Base-by-base conservation (phyloP, 2,888 invertebrate genomes). In the Ceraclea dissimilis region DNA sequence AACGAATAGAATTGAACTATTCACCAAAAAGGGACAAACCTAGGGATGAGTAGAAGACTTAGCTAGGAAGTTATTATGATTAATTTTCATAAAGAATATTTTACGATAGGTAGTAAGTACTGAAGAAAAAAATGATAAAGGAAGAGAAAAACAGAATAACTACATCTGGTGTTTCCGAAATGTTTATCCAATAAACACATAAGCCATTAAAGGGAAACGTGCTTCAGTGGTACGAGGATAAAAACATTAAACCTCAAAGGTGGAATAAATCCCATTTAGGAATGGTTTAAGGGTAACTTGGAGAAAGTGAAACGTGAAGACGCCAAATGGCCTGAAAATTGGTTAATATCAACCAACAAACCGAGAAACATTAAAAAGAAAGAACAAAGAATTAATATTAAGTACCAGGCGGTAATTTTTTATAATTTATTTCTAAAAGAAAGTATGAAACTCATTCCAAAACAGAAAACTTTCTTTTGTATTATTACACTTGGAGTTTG, bases 141-240 rank as follows among this genome's bases (percentile, higher is more conserved):
- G n/a, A n/a, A n/a, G n/a, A n/a, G n/a, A n/a, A 13, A 39, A n/a
- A 39, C 39, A 39, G 13, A 16, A 39, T 39, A 39, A 13, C 6
- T 31, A 11, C 31, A 6, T 31, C 31, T 31, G 6, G 8, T 11
- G 8, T 39, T 13, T 13, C 2, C 39, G n/a, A 39, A 13, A 39
- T 39, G 39, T 39, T 39, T 39, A 39, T 39, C 39, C 39, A 39
- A 39, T 39, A 39, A 39, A 39, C 39, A 39, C 39, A 39, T 39
- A 39, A 39, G 39, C 39, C 39, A 39, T 39, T 39, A 39, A 39
- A 39, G 39, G 39, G 16, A 39, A 39, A 39, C 39, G 39, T 39
- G 39, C 39, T 39, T 5, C 39, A 39, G 2, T 16, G 39, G 39
- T n/a, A 39, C 39, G 39, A 13, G 39, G 39, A 39, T 39, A 39